Evolutionary conservation across 2,888 invertebrate species (phyloP).

Genomic region (Pyrochroa serraticornis): DNA sequence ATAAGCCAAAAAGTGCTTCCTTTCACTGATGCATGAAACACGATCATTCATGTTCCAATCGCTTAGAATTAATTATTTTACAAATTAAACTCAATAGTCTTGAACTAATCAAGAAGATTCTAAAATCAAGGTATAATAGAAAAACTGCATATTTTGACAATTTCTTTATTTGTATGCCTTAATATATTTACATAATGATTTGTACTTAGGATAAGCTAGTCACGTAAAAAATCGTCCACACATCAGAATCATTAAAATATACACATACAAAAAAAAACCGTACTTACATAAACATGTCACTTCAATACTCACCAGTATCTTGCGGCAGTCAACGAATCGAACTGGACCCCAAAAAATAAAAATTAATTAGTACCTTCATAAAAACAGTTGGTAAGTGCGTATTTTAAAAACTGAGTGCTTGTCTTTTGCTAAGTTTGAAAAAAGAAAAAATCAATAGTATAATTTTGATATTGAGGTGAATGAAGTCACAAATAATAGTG

Average conservation of each 20-base stretch:
- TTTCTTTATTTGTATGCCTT: no score
- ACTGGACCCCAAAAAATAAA: conserved; percentile 30
- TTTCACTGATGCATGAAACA: no score
- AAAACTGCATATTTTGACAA: no score
- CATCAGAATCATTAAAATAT: background rate
- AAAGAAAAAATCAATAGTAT: conserved; percentile 3
- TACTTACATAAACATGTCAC: conserved; percentile 19
- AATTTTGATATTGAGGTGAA: conserved; percentile 8
- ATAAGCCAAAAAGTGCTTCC: no score
- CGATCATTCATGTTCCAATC: no score
- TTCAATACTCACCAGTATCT: conserved; percentile 24
- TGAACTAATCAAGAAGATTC: no score
- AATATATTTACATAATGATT: no score
- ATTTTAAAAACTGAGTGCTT: conserved; percentile 7
- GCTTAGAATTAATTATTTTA: no score
- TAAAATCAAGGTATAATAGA: no score
- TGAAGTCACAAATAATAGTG: conserved; percentile 25
- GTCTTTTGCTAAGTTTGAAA: conserved; percentile 3
- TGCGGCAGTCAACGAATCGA: conserved; percentile 16
- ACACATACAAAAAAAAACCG: background rate
- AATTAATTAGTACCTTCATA: conserved; percentile 21
- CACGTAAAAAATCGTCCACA: no score
- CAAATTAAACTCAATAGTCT: no score
- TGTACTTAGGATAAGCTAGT: no score
- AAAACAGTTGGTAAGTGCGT: conserved; percentile 2